Base-by-base conservation (phyloP, 2,113 vertebrate genomes). In the Barnardius zonarius region DNA sequence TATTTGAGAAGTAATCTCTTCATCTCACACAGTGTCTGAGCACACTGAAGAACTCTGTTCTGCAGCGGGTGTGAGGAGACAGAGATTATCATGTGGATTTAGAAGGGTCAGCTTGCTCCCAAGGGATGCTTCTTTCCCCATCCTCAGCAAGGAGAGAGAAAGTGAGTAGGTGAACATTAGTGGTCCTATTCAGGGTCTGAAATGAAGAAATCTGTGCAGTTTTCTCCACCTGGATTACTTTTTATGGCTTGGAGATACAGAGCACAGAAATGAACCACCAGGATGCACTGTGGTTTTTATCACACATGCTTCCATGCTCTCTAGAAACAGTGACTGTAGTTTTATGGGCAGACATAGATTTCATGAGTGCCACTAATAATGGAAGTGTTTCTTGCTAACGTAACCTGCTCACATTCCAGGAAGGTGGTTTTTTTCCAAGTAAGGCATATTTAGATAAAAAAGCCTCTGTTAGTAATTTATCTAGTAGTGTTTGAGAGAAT, bases 1-100 rank as follows among this genome's bases (percentile, higher is more conserved):
- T 77, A 62, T 73, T 67, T 92, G 48, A 80, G 33, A 77, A 81
- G 46, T 88, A 88, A 81, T 92, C 59, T 88, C 39, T 86, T 64
- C 59, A 69, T 88, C 68, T 83, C 72, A 80, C 52, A 25, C 9
- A 6, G 66, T 44, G 30, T 28, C 69, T 84, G 66, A 67, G 31
- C 55, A 9, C 57, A 46, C n/a, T n/a, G 48, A 72, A 75, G 52
- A 78, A 54, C 28, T 43, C 33, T 0, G 0, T n/a, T 74, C 33
- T 61, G 78, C n/a, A 48, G 59, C 15, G 35, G 25, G 13, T 73
- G 35, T 66, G 82, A 90, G 90, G 54, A 66, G 54, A 37, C 33
- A 33, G 31, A 62, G 66, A 39, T 86, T 73, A 67, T 55, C 37
- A 7, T 3, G 8, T 25, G 33, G 23, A 48, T 7, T 37, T 64